phyloP scores from a whole-genome alignment of 2,888 invertebrate genomes.

The Rotaria socialis region DNA sequence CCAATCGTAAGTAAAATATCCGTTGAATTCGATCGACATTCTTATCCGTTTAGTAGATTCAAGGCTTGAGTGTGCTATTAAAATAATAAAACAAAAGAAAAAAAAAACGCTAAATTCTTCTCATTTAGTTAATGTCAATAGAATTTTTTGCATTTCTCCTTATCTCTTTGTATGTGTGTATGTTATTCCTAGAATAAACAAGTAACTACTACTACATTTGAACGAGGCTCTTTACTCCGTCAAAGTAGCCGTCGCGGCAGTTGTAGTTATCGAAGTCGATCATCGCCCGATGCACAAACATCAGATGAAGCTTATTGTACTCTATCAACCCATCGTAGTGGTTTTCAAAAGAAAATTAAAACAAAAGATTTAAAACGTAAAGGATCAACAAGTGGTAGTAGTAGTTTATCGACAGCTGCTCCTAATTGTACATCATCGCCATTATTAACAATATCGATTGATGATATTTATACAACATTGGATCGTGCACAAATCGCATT shows the following conservation, averaged over 20 bases:
- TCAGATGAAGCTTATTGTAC: slow-evolving; percentile 32
- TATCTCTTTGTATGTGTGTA: neutral
- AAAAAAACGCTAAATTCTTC: neutral
- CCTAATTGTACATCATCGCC: slow-evolving; percentile 4
- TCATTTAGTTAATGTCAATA: slow-evolving; percentile 12
- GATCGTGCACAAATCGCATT: neutral
- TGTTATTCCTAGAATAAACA: slow-evolving; percentile 30
- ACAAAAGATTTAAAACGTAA: slow-evolving; percentile 66
- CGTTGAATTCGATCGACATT: neutral
- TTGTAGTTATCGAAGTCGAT: neutral
- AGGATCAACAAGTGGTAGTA: slow-evolving; percentile 69
- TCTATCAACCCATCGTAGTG: neutral
- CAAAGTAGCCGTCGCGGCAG: slow-evolving; percentile 17
- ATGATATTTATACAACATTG: slow-evolving; percentile 32
- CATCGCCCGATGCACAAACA: neutral
- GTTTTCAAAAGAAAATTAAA: neutral
- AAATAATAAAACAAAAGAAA: neutral
- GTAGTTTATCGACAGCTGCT: slow-evolving; percentile 66
- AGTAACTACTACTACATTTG: neutral
- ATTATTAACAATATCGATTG: neutral
- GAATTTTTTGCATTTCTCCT: neutral
- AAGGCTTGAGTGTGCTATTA: neutral
- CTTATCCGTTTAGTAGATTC: neutral
- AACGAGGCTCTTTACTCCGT: neutral
- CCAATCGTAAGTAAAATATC: neutral